Evolutionary conservation across 2,888 invertebrate species (phyloP).

Genomic region (Drosophila macrothrix): DNA sequence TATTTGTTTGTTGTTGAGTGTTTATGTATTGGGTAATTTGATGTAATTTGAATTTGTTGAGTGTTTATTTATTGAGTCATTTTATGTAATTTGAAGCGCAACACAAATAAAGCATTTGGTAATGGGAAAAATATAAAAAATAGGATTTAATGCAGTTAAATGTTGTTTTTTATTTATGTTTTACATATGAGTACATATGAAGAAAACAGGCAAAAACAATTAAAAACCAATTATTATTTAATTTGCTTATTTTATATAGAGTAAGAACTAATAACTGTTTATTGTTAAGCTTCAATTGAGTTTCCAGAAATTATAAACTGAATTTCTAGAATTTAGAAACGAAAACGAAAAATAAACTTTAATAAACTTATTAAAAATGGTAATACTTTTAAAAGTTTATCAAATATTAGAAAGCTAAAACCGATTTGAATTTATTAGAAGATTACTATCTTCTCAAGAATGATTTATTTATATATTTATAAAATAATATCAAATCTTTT

Average conservation of each 20-base stretch:
- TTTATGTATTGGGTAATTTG: conserved; percentile 3
- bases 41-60: not conserved
- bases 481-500: not conserved
- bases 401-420: not conserved
- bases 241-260: not conserved
- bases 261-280: not conserved
- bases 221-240: not conserved
- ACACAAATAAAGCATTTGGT: not conserved
- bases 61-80: conserved; percentile 6
- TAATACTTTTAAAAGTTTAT: not conserved
- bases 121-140: not conserved
- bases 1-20: not conserved
- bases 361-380: not conserved
- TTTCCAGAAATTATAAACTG: not conserved
- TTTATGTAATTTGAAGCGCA: conserved; percentile 1
- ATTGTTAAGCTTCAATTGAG: not conserved
- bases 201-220: not conserved
- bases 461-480: not conserved
- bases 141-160: not conserved
- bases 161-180: not conserved
- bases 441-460: not conserved
- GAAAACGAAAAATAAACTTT: not conserved
- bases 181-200: not conserved
- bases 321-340: not conserved
- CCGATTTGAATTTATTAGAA: not conserved